Percentiles rank a stretch among this genome's conserved stretches.
phyloP scores from a whole-genome alignment of 2,888 invertebrate species.

The Syritta pipiens region DNA sequence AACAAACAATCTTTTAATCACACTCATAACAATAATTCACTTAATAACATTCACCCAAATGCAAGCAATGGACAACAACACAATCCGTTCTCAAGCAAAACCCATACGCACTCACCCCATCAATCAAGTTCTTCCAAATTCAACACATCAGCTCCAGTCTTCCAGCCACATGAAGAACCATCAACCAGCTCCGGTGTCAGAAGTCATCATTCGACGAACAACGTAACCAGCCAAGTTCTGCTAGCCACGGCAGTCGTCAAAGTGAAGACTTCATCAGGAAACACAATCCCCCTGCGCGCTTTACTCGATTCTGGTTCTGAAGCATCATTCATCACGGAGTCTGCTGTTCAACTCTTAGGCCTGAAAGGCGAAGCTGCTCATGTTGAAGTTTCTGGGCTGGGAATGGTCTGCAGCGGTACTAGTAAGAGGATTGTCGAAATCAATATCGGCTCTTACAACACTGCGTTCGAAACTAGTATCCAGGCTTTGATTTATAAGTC shows the following conservation, averaged over 20 bases:
- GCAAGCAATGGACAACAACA: neutral
- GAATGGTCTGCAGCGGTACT: constrained; percentile 27
- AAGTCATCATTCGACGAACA: neutral
- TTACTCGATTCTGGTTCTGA: constrained; percentile 20
- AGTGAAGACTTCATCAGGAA: constrained; percentile 3
- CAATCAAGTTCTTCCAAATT: too few species aligned
- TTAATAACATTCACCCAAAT: neutral
- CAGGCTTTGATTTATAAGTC: constrained; percentile 8
- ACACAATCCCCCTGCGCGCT: neutral
- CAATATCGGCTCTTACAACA: neutral
- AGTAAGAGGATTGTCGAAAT: neutral
- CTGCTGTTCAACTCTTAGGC: neutral
- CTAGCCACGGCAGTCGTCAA: constrained; percentile 14
- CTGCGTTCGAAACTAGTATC: neutral
- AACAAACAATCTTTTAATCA: neutral
- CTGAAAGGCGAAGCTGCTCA: neutral
- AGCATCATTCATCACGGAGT: constrained; percentile 1
- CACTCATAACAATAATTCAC: neutral
- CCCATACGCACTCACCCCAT: too few species aligned
- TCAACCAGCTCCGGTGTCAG: neutral
- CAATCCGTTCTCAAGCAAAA: neutral
- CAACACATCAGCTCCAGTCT: neutral
- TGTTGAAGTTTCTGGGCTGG: constrained; percentile 23
- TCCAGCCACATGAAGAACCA: neutral
- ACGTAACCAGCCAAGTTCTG: constrained; percentile 20